These are phyloP conservation scores for Itoplectis maculator DNA, from an alignment of 2,888 invertebrate species.

Conservation along the genomic window DNA sequence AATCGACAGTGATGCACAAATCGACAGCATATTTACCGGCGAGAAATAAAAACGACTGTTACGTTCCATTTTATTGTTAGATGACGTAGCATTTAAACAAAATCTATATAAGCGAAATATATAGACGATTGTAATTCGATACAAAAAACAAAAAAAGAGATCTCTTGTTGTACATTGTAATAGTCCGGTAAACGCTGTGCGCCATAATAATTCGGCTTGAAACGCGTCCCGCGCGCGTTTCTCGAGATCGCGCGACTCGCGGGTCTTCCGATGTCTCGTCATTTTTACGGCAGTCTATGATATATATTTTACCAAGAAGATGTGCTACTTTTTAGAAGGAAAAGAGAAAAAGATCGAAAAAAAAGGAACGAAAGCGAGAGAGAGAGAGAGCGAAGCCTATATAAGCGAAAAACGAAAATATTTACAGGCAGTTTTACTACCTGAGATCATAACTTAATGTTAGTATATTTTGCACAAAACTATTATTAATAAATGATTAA, in stretches of 20 bases:
- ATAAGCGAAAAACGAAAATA: slow-evolving; percentile 69
- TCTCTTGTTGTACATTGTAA: slow-evolving; percentile 38
- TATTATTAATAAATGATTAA: slow-evolving; percentile 71
- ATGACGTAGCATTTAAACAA: slow-evolving; percentile 34
- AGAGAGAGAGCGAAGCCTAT: slow-evolving; percentile 2
- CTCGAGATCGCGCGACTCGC: slow-evolving; percentile 50
- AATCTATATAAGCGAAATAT: slow-evolving; percentile 6
- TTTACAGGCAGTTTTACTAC: slow-evolving; percentile 78
- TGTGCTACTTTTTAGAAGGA: slow-evolving; percentile 72
- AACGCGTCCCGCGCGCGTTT: slow-evolving; percentile 19
- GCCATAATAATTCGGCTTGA: slow-evolving; percentile 41
- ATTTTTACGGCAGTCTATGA: slow-evolving; percentile 56
- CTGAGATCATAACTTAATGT: slow-evolving; percentile 78
- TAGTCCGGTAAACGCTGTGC: slow-evolving; percentile 16
- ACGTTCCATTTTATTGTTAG: slow-evolving; percentile 39
- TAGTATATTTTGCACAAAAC: slow-evolving; percentile 80
- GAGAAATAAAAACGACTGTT: slow-evolving; percentile 26
- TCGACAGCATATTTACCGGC: slow-evolving; percentile 14
- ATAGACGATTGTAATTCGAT: slow-evolving; percentile 26
- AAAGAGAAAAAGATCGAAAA: slow-evolving; percentile 54
- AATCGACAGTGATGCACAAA: slow-evolving; percentile 23
- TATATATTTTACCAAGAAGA: slow-evolving; percentile 76
- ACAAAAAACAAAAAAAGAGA: too few species aligned
- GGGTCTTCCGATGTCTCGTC: slow-evolving; percentile 72
- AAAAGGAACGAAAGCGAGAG: too few species aligned